Percentiles rank a stretch among this genome's conserved stretches.
Conservation (phyloP, 2,113 vertebrate species). For the Halcyon senegalensis region DNA sequence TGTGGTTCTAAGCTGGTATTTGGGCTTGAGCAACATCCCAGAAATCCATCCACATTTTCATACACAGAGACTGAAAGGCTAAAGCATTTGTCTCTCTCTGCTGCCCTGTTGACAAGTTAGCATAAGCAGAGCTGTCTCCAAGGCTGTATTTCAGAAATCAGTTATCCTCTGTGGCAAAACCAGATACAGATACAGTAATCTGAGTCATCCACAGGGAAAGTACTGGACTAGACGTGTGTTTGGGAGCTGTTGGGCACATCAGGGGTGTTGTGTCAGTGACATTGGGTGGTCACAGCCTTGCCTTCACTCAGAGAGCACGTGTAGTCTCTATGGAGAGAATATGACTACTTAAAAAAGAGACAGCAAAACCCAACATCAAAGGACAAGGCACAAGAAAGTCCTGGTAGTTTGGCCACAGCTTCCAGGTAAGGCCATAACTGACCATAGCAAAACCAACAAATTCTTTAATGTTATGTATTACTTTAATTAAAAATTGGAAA, state of each 20-base stretch:
- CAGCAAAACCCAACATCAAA: too few species aligned
- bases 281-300: not conserved
- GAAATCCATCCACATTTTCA: not conserved
- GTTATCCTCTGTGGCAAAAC: not conserved
- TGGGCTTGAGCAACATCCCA: not conserved
- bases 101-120: not conserved
- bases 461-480: too few species aligned
- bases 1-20: not conserved
- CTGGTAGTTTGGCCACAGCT: too few species aligned
- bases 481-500: not conserved
- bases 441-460: too few species aligned
- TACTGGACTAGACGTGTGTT: not conserved
- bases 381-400: too few species aligned
- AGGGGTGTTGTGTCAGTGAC: not conserved
- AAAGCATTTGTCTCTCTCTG: not conserved
- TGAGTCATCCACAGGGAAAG: not conserved
- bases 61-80: not conserved
- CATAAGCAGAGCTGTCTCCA: not conserved
- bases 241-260: not conserved
- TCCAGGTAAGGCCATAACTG: too few species aligned
- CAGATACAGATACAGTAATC: not conserved
- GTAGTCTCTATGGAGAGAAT: not conserved
- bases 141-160: not conserved
- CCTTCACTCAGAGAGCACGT: not conserved
- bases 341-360: not conserved